Base-by-base conservation (phyloP, 2,797 vertebrate species). In the Liasis olivaceus region DNA sequence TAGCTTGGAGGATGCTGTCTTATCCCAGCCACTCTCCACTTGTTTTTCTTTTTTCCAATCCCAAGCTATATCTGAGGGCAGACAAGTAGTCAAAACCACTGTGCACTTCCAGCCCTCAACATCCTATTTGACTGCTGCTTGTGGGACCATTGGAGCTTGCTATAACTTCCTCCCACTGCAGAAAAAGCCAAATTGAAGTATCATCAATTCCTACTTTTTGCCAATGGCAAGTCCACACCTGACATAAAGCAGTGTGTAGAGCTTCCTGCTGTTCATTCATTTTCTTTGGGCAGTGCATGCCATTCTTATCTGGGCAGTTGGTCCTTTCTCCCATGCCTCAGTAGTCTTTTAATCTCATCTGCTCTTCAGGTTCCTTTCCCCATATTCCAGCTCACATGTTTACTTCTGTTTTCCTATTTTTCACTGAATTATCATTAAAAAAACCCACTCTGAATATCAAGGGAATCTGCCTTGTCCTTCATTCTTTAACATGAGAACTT, bases 111-210 rank as follows among this genome's bases (percentile, higher is more conserved):
- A 81, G 2, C 77, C 12, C 20, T 81, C 22, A 24, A 24, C 1
- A 24, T 24, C 9, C 20, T 81, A 47, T 42, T 28, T 69, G 28
- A 8, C 81, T 12, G 28, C 8, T 1, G 2, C 31, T 88, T 85
- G 24, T 51, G 54, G 9, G 20, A 22, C 4, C 17, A 2, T n/a
- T 11, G 13, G 13, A 8, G 1, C 17, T 14, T 24, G 6, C 31
- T 26, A 1, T 8, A 5, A 6, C 0, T 36, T 60, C 1, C 54
- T 24, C 26, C 14, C 2, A 12, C 4, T 0, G 1, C 28, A 56
- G 51, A 56, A 20, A 87, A 13, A 0, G 12, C 0, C 0, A 42
- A 14, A 54, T 15, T 4, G 20, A 51, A 47, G 42, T 5, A n/a
- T 31, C 2, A 22, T 13, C n/a, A 28, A 22, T 24, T 14, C 2